These are phyloP conservation scores for Microcebus tavaratra DNA, from an alignment of 2,113 vertebrate species.

Conservation along the genomic window DNA sequence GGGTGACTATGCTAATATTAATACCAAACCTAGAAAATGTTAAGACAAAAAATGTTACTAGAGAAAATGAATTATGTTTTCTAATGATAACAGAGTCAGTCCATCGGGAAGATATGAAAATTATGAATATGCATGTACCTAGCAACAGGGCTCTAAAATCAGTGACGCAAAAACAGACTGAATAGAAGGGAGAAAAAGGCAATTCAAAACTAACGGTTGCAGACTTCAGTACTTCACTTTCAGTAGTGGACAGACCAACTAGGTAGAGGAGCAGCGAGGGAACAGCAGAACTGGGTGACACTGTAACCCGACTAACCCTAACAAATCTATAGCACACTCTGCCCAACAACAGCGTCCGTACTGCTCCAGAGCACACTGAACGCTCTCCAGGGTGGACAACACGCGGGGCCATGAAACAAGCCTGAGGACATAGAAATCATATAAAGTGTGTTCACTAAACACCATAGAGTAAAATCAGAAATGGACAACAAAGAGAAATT, in stretches of 20 bases:
- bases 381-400: background rate
- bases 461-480: background rate
- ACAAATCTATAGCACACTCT: background rate
- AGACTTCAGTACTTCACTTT: background rate
- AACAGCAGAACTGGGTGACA: background rate
- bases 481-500: background rate
- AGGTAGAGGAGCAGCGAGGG: too few species aligned
- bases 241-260: background rate
- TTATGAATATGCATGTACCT: too few species aligned
- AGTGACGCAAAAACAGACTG: background rate
- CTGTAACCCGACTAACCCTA: background rate
- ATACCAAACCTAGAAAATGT: too few species aligned
- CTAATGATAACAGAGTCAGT: background rate
- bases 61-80: background rate
- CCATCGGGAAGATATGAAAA: background rate
- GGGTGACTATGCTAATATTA: too few species aligned
- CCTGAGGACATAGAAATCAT: background rate
- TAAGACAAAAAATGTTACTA: too few species aligned
- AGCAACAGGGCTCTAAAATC: background rate
- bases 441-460: background rate
- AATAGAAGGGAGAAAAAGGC: background rate
- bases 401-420: fast-evolving
- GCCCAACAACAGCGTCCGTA: too few species aligned
- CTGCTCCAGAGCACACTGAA: fast-evolving
- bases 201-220: background rate